These are phyloP conservation scores for Cyanocitta stelleri DNA, from an alignment of 2,113 vertebrate genomes.

Conservation along the genomic window DNA sequence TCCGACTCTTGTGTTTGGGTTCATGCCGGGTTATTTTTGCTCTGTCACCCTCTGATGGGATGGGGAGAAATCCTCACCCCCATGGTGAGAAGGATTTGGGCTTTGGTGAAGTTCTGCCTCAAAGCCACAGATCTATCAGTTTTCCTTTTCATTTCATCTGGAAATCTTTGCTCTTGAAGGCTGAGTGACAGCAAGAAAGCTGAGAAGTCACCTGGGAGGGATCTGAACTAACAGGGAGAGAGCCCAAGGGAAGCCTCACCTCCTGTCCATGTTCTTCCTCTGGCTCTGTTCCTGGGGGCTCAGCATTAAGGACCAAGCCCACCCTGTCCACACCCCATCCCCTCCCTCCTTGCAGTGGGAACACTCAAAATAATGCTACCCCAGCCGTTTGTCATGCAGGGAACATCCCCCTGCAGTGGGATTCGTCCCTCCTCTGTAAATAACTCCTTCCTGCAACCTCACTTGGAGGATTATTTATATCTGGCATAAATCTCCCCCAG, in stretches of 20 bases:
- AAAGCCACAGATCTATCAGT: neutral
- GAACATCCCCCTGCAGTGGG: neutral
- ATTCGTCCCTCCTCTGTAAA: neutral
- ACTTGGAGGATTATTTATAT: neutral
- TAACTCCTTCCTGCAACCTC: neutral
- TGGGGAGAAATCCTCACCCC: neutral
- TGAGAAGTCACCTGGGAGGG: neutral
- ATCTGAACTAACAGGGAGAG: neutral
- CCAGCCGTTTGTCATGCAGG: neutral
- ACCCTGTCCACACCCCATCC: neutral
- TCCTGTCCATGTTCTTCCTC: neutral
- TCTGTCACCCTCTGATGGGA: accelerated
- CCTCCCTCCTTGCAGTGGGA: neutral
- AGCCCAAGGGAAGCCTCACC: neutral
- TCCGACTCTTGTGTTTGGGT: accelerated
- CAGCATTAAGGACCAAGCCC: neutral
- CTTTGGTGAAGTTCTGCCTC: neutral
- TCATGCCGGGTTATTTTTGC: neutral
- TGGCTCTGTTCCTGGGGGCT: neutral
- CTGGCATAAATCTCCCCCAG: neutral
- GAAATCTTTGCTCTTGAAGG: neutral
- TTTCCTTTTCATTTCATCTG: neutral
- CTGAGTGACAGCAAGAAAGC: neutral
- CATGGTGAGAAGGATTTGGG: neutral
- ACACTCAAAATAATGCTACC: neutral